Evolutionary conservation across 2,113 vertebrate genomes (phyloP), one percentile per base, ranked within the genome.

Genomic region (Nipponia nippon): DNA sequence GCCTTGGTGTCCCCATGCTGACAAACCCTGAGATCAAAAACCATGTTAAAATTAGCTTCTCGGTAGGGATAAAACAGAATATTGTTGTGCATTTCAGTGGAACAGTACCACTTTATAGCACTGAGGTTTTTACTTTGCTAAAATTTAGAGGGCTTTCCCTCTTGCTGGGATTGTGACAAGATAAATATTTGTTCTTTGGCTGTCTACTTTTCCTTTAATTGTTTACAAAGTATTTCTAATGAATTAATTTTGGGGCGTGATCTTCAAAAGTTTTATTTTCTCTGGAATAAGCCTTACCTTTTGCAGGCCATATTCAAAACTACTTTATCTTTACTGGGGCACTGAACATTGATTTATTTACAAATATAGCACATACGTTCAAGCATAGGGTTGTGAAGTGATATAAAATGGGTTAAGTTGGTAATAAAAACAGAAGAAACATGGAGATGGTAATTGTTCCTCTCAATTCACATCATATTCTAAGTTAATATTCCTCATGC

Each of bases 251-350:
- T 1, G 7, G 5, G 23, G 11, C 8, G 4, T 36, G 30, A 23
- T 36, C 11, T 32, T 22, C 10, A 5, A 30, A 36, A 40, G 1
- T 16, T 27, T 40, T 34, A n/a, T 62, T 36, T 61, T 21, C 34
- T 66, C 11, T 53, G 17, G n/a, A 67, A 15, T 19, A 23, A 55
- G 6, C 32, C 5, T 65, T 69, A 30, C 1, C 1, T 67, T 19
- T 36, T 30, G 6, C 17, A 27, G 55, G 42, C 1, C 4, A 56
- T 17, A 49, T 76, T 71, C 17, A 67, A 71, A 70, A 44, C 11
- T 46, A 26, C 12, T 4, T 3, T 16, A 1, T 11, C 1, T 7
- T 55, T 76, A 14, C 0, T 49, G 22, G 15, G 16, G 3, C 6
- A 19, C 2, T 19, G 38, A 38, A 34, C 1, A 1, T 4, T 29